Evolutionary conservation across 2,888 invertebrate species (phyloP), one percentile per base, ranked within the genome.

Genomic region (Byasa hedistus): DNA sequence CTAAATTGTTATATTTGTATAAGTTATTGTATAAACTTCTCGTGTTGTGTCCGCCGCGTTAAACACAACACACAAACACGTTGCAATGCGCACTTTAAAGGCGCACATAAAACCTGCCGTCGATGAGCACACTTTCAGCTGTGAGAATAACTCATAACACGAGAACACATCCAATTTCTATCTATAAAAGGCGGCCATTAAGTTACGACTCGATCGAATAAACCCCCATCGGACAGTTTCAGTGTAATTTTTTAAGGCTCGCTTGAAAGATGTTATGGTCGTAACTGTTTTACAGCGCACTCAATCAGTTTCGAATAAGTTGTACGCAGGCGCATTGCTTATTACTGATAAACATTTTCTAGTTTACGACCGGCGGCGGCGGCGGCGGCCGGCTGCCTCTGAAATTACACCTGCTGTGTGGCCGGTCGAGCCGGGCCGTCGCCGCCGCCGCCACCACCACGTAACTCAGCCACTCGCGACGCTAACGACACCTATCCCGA

Each of bases 261-360:
- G 36, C 57, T 52, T 66, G 61, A 61, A 61, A 61, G 61, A 57
- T 57, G 61, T 61, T 66, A 66, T 62, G 70, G 64, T 69, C 67
- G 67, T 71, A 69, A 70, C 66, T 44, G 62, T 70, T 69, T 69
- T 70, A 73, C 61, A 69, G 54, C 63, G 61, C 69, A 63, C 65
- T 70, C 70, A 68, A 73, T 70, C 72, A 69, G 68, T 65, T 66
- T 58, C 67, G 39, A 67, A 71, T 70, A 71, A 71, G 70, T 69
- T 68, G 68, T 69, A 57, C 57, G 32, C 44, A 39, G 32, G 59
- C 54, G 44, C 55, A 60, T 60, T 65, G 55, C 48, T 57, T 51
- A 57, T 32, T 63, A 51, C 65, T 66, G 65, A 61, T 61, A 66
- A 66, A 66, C 65, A 61, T 61, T 66, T 57, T 12, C 65, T 57